Evolutionary conservation across 1,140 invertebrate genomes (phyloP), one percentile per base, ranked within the genome.

Genomic region (Tetranychus cinnabarinus): DNA sequence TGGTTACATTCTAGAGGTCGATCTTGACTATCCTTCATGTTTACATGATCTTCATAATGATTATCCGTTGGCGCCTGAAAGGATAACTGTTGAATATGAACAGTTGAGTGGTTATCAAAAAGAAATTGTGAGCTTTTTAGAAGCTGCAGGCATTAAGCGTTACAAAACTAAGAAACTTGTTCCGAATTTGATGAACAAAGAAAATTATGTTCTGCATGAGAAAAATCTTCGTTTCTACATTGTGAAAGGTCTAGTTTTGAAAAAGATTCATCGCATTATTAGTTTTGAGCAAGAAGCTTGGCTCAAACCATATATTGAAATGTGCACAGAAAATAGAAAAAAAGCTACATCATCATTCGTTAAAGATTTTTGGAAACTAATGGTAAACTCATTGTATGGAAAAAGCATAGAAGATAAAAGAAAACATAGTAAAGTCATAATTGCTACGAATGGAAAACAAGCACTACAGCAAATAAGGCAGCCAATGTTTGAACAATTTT

Each of bases 181-280:
- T 10, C 58, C 45, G 1, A 61, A 58, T 64, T 60, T 65, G 33
- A 1, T 52, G 8, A 33, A 60, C 47, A 66, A 65, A 39, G 63
- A 66, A 61, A 73, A 72, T 37, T 77, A 77, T 69, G 65, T 73
- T 50, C 69, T 77, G 42, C 77, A 77, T 68, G 75, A 76, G 68
- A 60, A 65, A 62, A 74, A 72, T 23, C 23, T 67, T 70, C 77
- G 76, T 69, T 73, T 75, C 67, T 74, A 70, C 64, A 31, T 77
- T 34, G 56, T 69, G 56, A 33, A 69, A 61, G 77, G 75, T 42
- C 47, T 78, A 37, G 68, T 67, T 64, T 57, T 77, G 56, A 71
- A 63, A 56, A 75, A 76, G 70, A 70, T 78, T 47, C 69, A 78
- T 70, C 66, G 71, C 68, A 69, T 76, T 39, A 61, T 74, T 56